phyloP scores from a whole-genome alignment of 2,888 invertebrate genomes.

The Ophioninae sp. region DNA sequence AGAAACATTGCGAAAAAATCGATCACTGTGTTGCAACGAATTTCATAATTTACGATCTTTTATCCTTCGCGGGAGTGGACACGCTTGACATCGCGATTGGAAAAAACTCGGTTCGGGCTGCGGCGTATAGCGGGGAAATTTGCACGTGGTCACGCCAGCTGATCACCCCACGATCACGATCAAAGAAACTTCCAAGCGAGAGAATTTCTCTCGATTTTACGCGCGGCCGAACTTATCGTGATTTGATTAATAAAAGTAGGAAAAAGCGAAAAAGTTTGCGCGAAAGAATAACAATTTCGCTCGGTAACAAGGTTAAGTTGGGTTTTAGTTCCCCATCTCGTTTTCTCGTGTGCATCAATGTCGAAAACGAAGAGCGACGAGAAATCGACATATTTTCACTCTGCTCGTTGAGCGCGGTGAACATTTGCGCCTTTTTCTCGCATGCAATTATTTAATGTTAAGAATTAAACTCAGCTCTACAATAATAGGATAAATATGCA shows the following conservation, averaged over 20 bases:
- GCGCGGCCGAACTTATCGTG: neutral
- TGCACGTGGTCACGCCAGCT: conserved; percentile 51
- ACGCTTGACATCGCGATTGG: conserved; percentile 6
- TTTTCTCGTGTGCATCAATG: neutral
- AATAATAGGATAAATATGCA: neutral
- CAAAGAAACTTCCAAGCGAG: neutral
- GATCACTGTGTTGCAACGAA: neutral
- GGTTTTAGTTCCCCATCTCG: neutral
- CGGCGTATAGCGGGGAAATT: neutral
- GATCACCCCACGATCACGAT: conserved; percentile 40
- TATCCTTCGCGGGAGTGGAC: neutral
- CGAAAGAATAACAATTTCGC: neutral
- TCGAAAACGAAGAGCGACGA: neutral
- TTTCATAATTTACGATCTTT: neutral
- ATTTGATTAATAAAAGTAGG: neutral
- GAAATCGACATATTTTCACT: neutral
- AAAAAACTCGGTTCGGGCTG: neutral
- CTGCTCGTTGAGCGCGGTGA: neutral
- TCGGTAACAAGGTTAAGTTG: neutral
- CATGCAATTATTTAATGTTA: neutral
- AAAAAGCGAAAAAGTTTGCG: neutral
- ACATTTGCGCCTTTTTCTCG: neutral
- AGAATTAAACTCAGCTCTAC: neutral
- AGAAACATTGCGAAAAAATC: conserved; percentile 47
- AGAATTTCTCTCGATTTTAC: neutral